These are phyloP conservation scores for Argya squamiceps DNA, from an alignment of 2,797 vertebrate species.

Conservation along the genomic window DNA sequence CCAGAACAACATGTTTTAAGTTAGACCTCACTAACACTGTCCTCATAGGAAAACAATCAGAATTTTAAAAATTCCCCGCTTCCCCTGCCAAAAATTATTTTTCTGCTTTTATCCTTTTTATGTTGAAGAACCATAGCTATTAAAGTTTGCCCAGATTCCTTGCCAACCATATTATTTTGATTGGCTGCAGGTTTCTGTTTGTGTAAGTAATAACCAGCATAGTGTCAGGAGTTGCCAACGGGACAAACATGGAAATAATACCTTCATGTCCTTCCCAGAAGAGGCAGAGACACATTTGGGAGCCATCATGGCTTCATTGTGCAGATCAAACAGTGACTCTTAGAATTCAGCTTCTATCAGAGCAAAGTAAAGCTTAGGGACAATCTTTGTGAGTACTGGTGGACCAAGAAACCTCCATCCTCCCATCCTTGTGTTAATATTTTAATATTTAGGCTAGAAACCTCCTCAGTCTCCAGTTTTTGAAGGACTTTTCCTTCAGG, in stretches of 20 bases:
- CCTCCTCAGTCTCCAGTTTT: neutral
- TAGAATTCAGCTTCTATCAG: neutral
- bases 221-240: slow-evolving; percentile 51
- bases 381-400: neutral
- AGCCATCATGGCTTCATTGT: neutral
- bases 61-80: slow-evolving; percentile 57
- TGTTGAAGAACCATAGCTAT: slow-evolving; percentile 61
- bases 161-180: slow-evolving; percentile 71
- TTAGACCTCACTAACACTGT: slow-evolving; percentile 46
- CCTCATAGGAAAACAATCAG: slow-evolving; percentile 67
- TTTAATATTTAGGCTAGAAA: neutral
- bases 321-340: neutral
- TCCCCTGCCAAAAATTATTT: slow-evolving; percentile 62
- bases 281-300: slow-evolving; percentile 40
- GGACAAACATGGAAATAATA: slow-evolving; percentile 65
- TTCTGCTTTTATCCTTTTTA: slow-evolving; percentile 71
- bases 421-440: neutral
- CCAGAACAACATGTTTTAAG: slow-evolving; percentile 46
- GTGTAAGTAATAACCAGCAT: slow-evolving; percentile 64
- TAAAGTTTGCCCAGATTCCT: slow-evolving; percentile 68
- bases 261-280: slow-evolving; percentile 59
- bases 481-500: neutral
- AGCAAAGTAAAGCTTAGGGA: neutral
- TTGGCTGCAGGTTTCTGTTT: slow-evolving; percentile 67
- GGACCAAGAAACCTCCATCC: neutral